These are phyloP conservation scores for Laothoe populi DNA, from an alignment of 2,888 invertebrate genomes.

Conservation along the genomic window DNA sequence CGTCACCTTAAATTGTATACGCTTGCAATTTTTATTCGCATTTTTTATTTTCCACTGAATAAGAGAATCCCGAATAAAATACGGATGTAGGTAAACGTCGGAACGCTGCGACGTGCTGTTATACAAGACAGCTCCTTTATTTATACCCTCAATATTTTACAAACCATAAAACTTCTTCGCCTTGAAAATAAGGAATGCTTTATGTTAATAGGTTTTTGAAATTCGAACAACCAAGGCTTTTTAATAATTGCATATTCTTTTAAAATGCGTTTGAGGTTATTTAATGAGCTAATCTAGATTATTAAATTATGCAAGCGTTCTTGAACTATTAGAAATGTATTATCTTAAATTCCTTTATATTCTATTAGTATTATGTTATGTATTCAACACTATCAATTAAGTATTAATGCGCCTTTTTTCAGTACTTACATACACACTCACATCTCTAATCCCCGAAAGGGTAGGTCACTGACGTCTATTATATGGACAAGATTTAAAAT, in stretches of 20 bases:
- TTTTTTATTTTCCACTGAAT: constrained; percentile 72
- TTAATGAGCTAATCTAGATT: too few relatives aligned
- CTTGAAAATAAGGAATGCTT: constrained; percentile 78
- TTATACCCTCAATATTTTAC: constrained; percentile 83
- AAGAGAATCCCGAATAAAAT: constrained; percentile 79
- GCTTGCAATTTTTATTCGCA: constrained; percentile 65
- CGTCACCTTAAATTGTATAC: constrained; percentile 50
- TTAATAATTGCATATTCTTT: constrained; percentile 44
- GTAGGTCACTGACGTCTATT: too few relatives aligned
- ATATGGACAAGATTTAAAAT: too few relatives aligned
- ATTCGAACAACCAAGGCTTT: constrained; percentile 46
- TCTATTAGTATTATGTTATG: too few relatives aligned
- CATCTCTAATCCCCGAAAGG: too few relatives aligned
- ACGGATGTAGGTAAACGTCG: constrained; percentile 66
- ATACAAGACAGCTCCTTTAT: constrained; percentile 79
- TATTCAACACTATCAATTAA: too few relatives aligned
- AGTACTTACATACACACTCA: too few relatives aligned
- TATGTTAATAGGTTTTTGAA: constrained; percentile 75
- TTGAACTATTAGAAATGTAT: too few relatives aligned
- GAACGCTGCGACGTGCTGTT: constrained; percentile 74
- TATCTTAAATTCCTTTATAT: too few relatives aligned
- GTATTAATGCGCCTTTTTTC: too few relatives aligned
- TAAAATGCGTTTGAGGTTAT: too few relatives aligned
- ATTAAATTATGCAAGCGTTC: too few relatives aligned
- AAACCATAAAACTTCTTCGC: constrained; percentile 80